These are phyloP conservation scores for Heliconius melpomene DNA, from an alignment of 1,140 invertebrate species.

Conservation along the genomic window DNA sequence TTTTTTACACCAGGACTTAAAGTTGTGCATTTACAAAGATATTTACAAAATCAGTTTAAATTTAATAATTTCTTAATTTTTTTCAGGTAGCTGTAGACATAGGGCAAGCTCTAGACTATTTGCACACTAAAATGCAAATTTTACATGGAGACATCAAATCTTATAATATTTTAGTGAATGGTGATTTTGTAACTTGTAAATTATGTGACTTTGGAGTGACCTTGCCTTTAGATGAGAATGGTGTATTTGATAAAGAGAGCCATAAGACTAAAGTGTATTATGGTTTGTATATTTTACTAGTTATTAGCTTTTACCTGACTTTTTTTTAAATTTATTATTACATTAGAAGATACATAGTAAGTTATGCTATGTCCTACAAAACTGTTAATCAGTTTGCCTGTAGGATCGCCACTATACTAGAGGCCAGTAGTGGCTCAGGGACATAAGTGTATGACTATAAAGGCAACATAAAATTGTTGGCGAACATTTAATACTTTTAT, in stretches of 20 bases:
- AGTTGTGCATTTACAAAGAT: no score
- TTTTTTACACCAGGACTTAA: no score
- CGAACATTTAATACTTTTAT: no score
- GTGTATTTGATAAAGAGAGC: conserved; percentile 82
- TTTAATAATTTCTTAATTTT: neutral
- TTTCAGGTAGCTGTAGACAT: conserved; percentile 83
- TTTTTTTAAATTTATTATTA: no score
- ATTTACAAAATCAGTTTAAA: neutral
- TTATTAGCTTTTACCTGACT: no score
- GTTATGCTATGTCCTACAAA: no score
- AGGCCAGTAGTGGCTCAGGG: no score
- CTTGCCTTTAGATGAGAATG: conserved; percentile 85
- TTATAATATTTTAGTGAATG: conserved; percentile 89
- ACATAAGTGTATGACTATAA: no score
- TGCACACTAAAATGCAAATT: conserved; percentile 87
- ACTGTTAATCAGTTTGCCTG: no score
- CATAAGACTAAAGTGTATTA: conserved; percentile 1
- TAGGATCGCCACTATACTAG: no score
- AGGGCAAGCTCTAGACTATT: conserved; percentile 87
- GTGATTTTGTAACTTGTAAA: conserved; percentile 88
- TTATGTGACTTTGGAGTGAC: conserved; percentile 93
- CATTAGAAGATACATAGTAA: no score
- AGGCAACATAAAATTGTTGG: no score
- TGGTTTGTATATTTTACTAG: neutral
- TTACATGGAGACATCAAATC: conserved; percentile 94